Evolutionary conservation across 1,140 invertebrate species (phyloP), one percentile per base, ranked within the genome.

Genomic region (Protaetia brevitarsis): DNA sequence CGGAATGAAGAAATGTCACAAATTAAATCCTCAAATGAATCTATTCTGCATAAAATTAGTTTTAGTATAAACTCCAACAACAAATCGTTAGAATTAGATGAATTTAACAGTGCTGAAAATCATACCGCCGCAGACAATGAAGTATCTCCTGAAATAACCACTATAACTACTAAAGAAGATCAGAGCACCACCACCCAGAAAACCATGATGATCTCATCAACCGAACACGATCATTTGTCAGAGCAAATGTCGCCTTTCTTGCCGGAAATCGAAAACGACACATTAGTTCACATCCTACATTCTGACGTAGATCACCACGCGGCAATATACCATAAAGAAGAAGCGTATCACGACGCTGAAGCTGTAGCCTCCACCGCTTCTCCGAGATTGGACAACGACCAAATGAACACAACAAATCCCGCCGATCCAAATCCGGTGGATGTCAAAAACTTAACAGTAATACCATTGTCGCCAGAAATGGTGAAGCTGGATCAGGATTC

Each of bases 181-280:
- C n/a, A n/a, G n/a, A n/a, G n/a, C n/a, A n/a, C n/a, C n/a, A 34
- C n/a, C 31, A 34, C n/a, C 7, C 7, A 34, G 31, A 34, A 34
- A 34, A 34, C n/a, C 31, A 34, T 34, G 7, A 34, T 34, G 31
- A 34, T 7, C 31, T 7, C n/a, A 34, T 34, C n/a, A n/a, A n/a
- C n/a, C n/a, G 41, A 51, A 51, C 41, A 51, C 19, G 41, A 51
- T 21, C 37, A 45, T 45, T 16, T 16, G 34, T 10, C 10, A 59
- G 74, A 79, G 7, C 81, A 85, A 69, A 87, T 87, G 85, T 86
- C 84, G 65, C 86, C 86, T 16, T 88, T 85, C 68, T 75, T 87
- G 68, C 83, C 86, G 6, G 86, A 88, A 71, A 76, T 83, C 21
- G 84, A 85, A 77, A 85, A 84, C 74, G 83, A 82, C 69, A 81